Evolutionary conservation across 2,113 vertebrate species (phyloP), one percentile per base, ranked within the genome.

Genomic region (Labrus mixtus): DNA sequence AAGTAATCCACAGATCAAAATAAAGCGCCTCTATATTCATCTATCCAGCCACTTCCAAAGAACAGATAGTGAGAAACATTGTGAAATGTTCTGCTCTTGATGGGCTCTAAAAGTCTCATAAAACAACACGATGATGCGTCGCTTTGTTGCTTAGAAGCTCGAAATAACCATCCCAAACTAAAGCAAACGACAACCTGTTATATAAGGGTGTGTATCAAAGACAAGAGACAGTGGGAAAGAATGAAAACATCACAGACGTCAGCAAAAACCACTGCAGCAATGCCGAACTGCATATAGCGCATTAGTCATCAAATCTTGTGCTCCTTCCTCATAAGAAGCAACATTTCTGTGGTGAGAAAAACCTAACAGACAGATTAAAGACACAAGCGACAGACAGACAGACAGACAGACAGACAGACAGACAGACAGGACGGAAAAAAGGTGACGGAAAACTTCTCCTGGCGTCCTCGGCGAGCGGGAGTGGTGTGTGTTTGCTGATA

Each of bases 401-500:
- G 60, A 43, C 9, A 51, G 66, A 41, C 17, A 45, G 62, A 77
- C 78, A 53, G 69, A 68, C n/a, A n/a, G 48, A 75, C 10, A 55
- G 33, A 68, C n/a, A 68, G 68, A 86, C 81, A 81, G 80, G 82
- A 88, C 56, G 51, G 61, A 53, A 61, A 61, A 29, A 41, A 41
- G 43, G 37, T 51, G 61, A 85, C 19, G 75, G 82, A 87, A 87
- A 89, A 87, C 66, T 82, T 88, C 81, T 77, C 15, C 71, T 15
- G 19, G 60, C 41, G 51, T 78, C 56, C 66, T 85, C 45, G 4
- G 29, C 2, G 4, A 50, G 29, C 68, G 39, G 62, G 25, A 67
- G 62, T 76, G 46, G 64, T 76, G 57, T 65, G 56, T 76, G 76
- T 85, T 81, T 90, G 87, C 87, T 85, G 81, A 87, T 78, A 59